phyloP scores from a whole-genome alignment of 1,140 invertebrate genomes.

The Drosophila kikkawai region DNA sequence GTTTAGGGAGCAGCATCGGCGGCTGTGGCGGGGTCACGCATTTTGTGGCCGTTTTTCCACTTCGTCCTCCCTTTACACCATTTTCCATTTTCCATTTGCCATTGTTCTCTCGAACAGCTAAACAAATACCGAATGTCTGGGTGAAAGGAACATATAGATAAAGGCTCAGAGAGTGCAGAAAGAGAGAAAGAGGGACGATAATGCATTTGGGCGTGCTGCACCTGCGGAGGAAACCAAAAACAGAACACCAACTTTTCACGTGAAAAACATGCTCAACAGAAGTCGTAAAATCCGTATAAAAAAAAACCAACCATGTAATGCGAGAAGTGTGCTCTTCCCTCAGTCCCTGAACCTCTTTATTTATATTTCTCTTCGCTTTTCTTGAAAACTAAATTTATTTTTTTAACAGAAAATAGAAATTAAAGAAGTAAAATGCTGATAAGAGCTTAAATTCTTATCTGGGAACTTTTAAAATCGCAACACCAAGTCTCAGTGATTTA shows the following conservation, averaged over 20 bases:
- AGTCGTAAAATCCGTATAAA: conserved; percentile 3
- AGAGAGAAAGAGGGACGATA: not conserved
- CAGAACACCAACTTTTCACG: conserved; percentile 25
- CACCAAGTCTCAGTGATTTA: not conserved
- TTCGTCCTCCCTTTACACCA: conserved; percentile 23
- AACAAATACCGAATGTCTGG: conserved; percentile 66
- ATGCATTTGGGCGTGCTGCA: conserved; percentile 57
- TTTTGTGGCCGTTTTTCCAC: conserved; percentile 31
- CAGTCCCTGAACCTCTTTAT: not conserved
- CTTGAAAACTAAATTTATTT: not conserved
- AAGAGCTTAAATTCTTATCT: not conserved
- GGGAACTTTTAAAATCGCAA: no score
- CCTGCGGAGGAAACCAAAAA: conserved; percentile 47
- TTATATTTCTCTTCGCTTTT: not conserved
- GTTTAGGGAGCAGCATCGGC: conserved; percentile 12
- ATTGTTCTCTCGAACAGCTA: conserved; percentile 59
- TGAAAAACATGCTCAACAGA: conserved; percentile 24
- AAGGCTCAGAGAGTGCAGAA: conserved; percentile 16
- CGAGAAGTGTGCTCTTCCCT: conserved; percentile 30
- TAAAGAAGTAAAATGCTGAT: not conserved
- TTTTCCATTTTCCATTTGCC: conserved; percentile 9
- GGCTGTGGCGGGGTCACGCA: conserved; percentile 57
- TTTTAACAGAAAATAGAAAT: not conserved
- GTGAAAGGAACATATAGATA: conserved; percentile 36
- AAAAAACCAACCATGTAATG: conserved; percentile 28